A percentile compares a stretch with the other conserved stretches of the same genome.
Evolutionary conservation across 2,797 vertebrate genomes (phyloP).

Genomic region (Smutsia gigantea): DNA sequence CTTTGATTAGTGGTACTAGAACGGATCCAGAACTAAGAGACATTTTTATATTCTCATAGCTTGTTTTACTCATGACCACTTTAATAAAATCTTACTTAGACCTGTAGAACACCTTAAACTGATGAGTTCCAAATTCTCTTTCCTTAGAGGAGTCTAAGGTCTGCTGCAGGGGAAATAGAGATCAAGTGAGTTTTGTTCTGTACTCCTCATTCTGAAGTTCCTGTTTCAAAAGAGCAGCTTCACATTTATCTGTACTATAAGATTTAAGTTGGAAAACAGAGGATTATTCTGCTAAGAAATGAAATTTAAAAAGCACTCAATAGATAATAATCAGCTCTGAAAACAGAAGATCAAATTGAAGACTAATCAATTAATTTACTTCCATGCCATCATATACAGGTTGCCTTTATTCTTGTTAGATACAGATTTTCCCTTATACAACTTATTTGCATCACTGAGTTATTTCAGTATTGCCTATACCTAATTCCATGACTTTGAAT

Average conservation of each 20-base stretch:
- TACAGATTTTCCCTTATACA: background rate
- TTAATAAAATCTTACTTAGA: constrained; percentile 10
- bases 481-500: constrained; percentile 21
- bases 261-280: constrained; percentile 34
- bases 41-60: constrained; percentile 15
- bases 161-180: background rate
- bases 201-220: background rate
- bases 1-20: background rate
- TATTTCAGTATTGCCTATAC: background rate
- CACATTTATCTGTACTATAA: background rate
- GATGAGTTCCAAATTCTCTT: background rate
- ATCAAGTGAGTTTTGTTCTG: background rate
- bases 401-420: constrained; percentile 32
- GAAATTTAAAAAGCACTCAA: constrained; percentile 27
- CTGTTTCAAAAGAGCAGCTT: constrained; percentile 37
- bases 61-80: background rate
- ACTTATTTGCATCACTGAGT: constrained; percentile 25
- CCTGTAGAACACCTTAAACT: background rate
- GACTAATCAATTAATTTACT: constrained; percentile 15
- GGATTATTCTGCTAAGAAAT: background rate
- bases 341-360: constrained; percentile 40
- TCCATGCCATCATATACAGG: background rate
- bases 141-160: constrained; percentile 1
- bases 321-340: background rate
- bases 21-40: background rate